phyloP scores from a whole-genome alignment of 2,888 invertebrate genomes.

The Luffia ferchaultella region DNA sequence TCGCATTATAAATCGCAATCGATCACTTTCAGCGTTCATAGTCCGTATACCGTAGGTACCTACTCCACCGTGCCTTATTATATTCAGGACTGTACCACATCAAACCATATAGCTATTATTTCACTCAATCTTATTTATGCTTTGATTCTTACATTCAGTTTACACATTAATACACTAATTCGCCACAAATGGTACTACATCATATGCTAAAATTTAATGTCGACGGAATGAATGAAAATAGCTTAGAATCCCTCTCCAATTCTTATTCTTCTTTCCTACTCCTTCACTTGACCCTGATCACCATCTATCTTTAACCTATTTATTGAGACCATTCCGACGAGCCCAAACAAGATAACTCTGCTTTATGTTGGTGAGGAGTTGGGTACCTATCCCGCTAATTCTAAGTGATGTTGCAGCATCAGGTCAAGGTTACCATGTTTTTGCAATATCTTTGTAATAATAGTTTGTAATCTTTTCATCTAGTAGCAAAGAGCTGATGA shows the following conservation, averaged over 20 bases:
- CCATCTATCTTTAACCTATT: neutral
- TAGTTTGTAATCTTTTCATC: too few species aligned
- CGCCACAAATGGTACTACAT: neutral
- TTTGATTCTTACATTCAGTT: neutral
- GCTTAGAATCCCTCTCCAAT: neutral
- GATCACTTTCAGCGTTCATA: too few species aligned
- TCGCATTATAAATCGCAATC: too few species aligned
- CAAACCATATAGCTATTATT: neutral
- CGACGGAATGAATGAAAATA: neutral
- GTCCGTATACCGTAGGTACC: too few species aligned
- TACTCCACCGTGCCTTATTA: neutral
- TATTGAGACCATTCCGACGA: neutral
- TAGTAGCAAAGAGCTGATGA: too few species aligned
- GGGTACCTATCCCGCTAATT: neutral
- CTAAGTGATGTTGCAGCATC: neutral
- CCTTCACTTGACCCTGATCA: neutral
- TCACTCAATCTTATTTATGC: neutral
- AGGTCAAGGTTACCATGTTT: neutral
- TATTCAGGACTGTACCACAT: neutral
- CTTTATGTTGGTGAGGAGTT: neutral
- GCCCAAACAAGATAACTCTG: neutral
- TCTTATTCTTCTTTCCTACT: neutral
- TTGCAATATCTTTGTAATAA: neutral
- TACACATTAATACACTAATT: neutral
- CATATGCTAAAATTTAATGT: neutral